Base-by-base conservation (phyloP, 2,888 invertebrate species). In the Mimas tiliae region DNA sequence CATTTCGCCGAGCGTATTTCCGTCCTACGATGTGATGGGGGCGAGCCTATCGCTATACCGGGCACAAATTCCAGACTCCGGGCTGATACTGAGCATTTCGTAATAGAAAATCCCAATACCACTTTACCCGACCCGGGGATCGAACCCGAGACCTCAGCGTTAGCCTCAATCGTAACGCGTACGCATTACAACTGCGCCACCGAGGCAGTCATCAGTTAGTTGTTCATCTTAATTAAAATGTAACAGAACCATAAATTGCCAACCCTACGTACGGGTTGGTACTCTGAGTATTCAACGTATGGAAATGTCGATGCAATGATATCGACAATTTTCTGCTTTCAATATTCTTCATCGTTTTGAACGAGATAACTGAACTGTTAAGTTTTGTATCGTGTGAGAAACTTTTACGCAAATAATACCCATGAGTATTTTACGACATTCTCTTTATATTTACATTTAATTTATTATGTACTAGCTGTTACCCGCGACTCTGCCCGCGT, bases 241-340 rank as follows among this genome's bases (percentile, higher is more conserved):
- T 9, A 6, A 38, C 38, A 7, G 1, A 4, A 45, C 1, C 45
- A 45, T 45, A 45, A 45, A 45, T 58, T 51, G 71, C 16, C 79
- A 82, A 58, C 84, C 85, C 81, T 83, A 74, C 38, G 27, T 55
- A 70, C 70, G 70, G 72, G 72, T 64, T 66, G 64, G 71, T 73
- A 73, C 74, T 76, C 67, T 67, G 70, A 78, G 76, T 74, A 80
- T 83, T 78, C 77, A 76, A 73, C 71, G 75, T 74, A 80, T 82
- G 80, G 78, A 79, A 83, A 78, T 80, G 77, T 76, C 79, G 75
- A 83, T 76, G 79, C 80, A 75, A 78, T 81, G 77, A 81, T 81
- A 83, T 81, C 77, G 78, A 75, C 75, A 75, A 74, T 82, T 80
- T 79, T 78, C 73, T 76, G 78, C 71, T 72, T 75, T 74, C 75